Base-by-base conservation (phyloP, 2,888 invertebrate genomes). In the Acrobasis suavella region DNA sequence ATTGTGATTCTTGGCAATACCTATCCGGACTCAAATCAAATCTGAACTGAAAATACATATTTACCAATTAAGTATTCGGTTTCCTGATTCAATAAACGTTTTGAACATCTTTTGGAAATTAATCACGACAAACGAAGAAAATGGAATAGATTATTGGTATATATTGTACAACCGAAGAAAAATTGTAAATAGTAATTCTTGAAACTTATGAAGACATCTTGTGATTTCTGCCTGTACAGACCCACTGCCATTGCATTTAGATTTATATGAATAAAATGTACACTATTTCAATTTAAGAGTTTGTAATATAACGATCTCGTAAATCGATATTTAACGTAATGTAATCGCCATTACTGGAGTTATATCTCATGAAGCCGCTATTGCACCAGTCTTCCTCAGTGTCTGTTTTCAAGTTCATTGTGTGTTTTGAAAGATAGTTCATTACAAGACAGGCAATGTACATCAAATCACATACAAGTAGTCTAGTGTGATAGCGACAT, bases 161-260 rank as follows among this genome's bases (percentile, higher is more conserved):
- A 17, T 55, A n/a, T 54, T 55, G 55, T 46, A 16, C 37, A 15
- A 17, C 22, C 15, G 50, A 59, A 38, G 38, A 12, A 37, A 59
- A 37, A 54, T 22, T 62, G 54, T 62, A 61, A 55, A 60, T 60
- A 51, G 8, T 38, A 52, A 56, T 8, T 56, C 42, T 42, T 1
- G 15, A 62, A 49, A 49, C 46, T 62, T 50, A 62, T 62, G 62
- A 62, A 62, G 50, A 56, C 55, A 55, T 32, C 37, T 55, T 62
- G 54, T 61, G 54, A 61, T 62, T 42, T 22, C 37, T 61, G 55
- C 55, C 55, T 55, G 55, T 49, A 62, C 32, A 61, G 46, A 32
- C 15, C 62, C 62, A 55, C 62, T 62, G 54, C 61, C 61, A 61
- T 62, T 55, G 62, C 62, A 55, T 49, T 50, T 62, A 62, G 62